Evolutionary conservation across 2,797 vertebrate species (phyloP).

Genomic region (Typhlichthys eigenmanni): DNA sequence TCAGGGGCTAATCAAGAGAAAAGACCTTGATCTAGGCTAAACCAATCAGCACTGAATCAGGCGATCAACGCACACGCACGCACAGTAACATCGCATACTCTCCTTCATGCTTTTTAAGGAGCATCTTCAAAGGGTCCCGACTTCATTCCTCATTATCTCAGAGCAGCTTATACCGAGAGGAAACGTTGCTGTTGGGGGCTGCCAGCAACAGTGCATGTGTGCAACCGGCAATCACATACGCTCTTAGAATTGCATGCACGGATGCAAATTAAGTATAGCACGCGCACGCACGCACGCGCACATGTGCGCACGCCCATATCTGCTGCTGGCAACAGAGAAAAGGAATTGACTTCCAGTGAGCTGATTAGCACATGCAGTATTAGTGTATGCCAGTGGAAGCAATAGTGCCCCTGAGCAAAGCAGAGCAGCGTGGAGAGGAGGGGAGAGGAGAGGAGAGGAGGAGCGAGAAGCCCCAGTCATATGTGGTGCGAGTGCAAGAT

Average conservation of each 20-base stretch:
- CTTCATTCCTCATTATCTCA: constrained; percentile 62
- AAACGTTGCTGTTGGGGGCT: constrained; percentile 1
- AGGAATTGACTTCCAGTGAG: constrained; percentile 35
- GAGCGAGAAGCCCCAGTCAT: not conserved
- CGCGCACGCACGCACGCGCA: not conserved
- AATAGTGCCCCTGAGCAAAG: constrained; percentile 46
- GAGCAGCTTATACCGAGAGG: constrained; percentile 45
- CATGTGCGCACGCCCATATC: not conserved
- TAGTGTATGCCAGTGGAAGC: constrained; percentile 49
- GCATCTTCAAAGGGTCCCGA: constrained; percentile 61
- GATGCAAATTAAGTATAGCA: not conserved
- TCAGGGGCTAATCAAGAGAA: constrained; percentile 58
- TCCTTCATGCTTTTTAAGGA: constrained; percentile 54
- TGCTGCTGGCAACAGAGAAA: constrained; percentile 14
- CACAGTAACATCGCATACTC: constrained; percentile 31
- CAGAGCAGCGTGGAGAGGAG: constrained; percentile 42
- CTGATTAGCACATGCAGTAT: constrained; percentile 55
- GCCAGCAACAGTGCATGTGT: no score
- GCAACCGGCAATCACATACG: not conserved
- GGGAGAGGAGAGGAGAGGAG: constrained; percentile 30
- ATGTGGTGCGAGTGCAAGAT: constrained; percentile 43
- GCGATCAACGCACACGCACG: constrained; percentile 11
- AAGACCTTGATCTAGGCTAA: constrained; percentile 65
- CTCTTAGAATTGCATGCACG: not conserved
- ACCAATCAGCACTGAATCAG: constrained; percentile 35